Base-by-base conservation (phyloP, 2,113 vertebrate genomes). In the Zingel zingel region DNA sequence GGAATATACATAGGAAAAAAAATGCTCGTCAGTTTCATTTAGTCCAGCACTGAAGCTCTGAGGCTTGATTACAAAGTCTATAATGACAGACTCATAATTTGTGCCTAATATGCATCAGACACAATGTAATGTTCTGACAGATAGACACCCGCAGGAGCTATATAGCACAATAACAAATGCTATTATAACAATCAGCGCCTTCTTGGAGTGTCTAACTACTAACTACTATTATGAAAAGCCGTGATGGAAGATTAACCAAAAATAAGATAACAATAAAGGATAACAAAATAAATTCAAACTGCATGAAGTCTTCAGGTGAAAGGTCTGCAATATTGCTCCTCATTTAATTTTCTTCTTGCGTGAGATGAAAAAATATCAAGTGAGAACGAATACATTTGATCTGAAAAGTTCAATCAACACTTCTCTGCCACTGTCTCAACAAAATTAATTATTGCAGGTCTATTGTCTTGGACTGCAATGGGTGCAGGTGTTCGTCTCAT, bases 41-140 rank as follows among this genome's bases (percentile, higher is more conserved):
- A 21, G 16, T 30, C 63, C 33, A 56, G 66, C n/a, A 1, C 45
- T 33, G 65, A n/a, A 57, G 50, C 61, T 18, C 74, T 30, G 10
- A 74, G 53, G 47, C 78, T 82, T 85, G 75, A 85, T 87, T 85
- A 70, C 75, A 82, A 61, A 73, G 62, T 74, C 47, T 63, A 15
- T 74, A 74, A 74, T 77, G 63, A 81, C 39, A 62, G 23, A 43
- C 39, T 69, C 68, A 81, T 54, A 56, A 74, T 79, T 59, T 75
- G 64, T 62, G 59, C 27, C 53, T 33, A 25, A 80, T 84, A 75
- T 66, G 59, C 63, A 69, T 51, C 77, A 15, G 51, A 59, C 54
- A 15, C 25, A 57, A 62, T 27, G 36, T 58, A 68, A 77, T 48
- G 43, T 53, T 70, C 15, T 12, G 15, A 64, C n/a, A 33, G 21